phyloP scores from a whole-genome alignment of 2,113 vertebrate species.

The Lophochroa leadbeateri region DNA sequence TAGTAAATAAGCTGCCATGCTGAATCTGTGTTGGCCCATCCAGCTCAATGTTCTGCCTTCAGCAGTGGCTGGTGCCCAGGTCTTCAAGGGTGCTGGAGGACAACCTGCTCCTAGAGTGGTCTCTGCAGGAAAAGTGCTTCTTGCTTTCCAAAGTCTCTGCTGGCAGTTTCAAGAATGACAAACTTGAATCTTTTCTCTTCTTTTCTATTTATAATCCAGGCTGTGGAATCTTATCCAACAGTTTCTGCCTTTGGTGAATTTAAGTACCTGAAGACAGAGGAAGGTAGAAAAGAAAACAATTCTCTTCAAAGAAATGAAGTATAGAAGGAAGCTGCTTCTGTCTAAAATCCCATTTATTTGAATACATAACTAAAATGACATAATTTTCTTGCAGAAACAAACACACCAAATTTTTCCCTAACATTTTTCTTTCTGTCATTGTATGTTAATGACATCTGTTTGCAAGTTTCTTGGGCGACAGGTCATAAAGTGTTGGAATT shows the following conservation, averaged over 20 bases:
- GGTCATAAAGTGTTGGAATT: background rate
- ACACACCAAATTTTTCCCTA: background rate
- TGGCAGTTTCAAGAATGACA: background rate
- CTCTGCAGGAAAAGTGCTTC: background rate
- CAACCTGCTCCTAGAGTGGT: rapidly evolving
- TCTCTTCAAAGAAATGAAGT: background rate
- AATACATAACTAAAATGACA: background rate
- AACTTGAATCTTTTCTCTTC: background rate
- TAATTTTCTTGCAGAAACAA: background rate
- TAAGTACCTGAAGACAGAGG: background rate
- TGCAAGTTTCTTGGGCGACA: background rate
- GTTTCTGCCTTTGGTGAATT: background rate
- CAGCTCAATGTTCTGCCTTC: background rate
- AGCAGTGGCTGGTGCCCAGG: rapidly evolving
- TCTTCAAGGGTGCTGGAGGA: rapidly evolving
- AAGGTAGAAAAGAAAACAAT: background rate
- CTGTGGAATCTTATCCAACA: background rate
- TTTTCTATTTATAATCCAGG: background rate
- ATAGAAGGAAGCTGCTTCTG: background rate
- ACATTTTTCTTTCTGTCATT: background rate
- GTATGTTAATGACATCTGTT: rapidly evolving
- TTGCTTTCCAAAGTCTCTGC: background rate
- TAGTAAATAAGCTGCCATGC: too few species aligned
- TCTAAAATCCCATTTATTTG: background rate
- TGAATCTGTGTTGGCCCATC: background rate